Evolutionary conservation across 2,888 invertebrate species (phyloP).

Genomic region (Pristionchus exspectatus): DNA sequence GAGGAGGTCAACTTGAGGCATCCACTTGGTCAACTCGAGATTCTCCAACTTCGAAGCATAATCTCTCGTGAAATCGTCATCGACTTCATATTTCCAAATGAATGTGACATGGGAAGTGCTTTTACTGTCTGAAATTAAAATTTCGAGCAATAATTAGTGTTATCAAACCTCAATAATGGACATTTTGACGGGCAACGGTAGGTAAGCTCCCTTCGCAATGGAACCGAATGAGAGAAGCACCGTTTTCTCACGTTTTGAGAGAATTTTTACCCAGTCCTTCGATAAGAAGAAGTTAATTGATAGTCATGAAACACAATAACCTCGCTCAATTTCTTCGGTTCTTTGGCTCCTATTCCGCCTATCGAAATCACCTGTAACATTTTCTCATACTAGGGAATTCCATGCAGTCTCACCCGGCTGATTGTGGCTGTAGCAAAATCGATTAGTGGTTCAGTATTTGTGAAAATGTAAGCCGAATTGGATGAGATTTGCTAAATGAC

Average conservation of each 20-base stretch:
- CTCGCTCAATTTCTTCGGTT: not conserved
- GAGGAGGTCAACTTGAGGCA: slow-evolving; percentile 15
- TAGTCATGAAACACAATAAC: not conserved
- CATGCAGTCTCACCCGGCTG: not conserved
- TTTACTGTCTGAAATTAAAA: not conserved
- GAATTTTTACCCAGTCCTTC: slow-evolving; percentile 37
- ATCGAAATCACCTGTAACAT: slow-evolving; percentile 12
- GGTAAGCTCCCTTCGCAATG: not conserved
- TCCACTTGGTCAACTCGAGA: slow-evolving; percentile 39
- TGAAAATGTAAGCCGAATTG: not conserved
- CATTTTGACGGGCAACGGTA: not conserved
- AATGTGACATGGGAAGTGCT: slow-evolving; percentile 38
- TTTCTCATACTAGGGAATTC: not conserved
- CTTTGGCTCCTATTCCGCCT: slow-evolving; percentile 27
- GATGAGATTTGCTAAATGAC: slow-evolving; percentile 8
- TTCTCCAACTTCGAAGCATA: slow-evolving; percentile 13
- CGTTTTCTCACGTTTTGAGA: not conserved
- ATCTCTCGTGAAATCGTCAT: slow-evolving; percentile 35
- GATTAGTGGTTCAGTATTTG: slow-evolving; percentile 22
- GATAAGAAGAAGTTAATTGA: too few relatives aligned
- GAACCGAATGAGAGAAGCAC: slow-evolving; percentile 35
- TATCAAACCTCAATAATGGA: slow-evolving; percentile 1
- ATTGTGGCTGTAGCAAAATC: not conserved
- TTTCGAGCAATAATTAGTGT: not conserved
- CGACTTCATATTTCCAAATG: slow-evolving; percentile 47